Conservation (phyloP, 2,113 vertebrate genomes). For the Mesoclemmys tuberculata region DNA sequence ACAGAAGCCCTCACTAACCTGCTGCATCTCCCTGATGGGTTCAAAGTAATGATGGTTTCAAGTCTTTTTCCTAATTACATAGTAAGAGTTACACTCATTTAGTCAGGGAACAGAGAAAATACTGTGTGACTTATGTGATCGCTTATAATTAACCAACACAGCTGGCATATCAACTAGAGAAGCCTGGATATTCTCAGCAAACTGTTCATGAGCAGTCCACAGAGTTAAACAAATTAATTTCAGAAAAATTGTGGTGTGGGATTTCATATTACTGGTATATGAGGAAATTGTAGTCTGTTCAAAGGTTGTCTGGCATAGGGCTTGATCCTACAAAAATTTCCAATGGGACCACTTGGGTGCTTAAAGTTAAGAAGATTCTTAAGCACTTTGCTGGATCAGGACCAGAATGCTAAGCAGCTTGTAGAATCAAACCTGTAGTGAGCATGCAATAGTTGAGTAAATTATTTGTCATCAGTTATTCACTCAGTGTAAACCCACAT, state of each 20-base stretch:
- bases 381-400: background rate
- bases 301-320: background rate
- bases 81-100: background rate
- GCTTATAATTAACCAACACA: background rate
- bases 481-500: background rate
- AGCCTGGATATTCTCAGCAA: background rate
- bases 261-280: background rate
- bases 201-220: background rate
- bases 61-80: background rate
- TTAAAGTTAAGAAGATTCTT: background rate
- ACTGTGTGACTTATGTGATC: background rate
- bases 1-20: background rate
- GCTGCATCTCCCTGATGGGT: background rate
- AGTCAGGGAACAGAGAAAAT: background rate
- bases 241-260: background rate
- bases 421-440: background rate
- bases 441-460: background rate
- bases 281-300: background rate
- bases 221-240: background rate
- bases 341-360: background rate
- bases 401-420: background rate
- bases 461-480: background rate
- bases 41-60: background rate
- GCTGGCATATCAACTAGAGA: background rate
- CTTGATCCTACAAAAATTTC: background rate